phyloP scores from a whole-genome alignment of 2,888 invertebrate species.

The Pogonocherus hispidulus region DNA sequence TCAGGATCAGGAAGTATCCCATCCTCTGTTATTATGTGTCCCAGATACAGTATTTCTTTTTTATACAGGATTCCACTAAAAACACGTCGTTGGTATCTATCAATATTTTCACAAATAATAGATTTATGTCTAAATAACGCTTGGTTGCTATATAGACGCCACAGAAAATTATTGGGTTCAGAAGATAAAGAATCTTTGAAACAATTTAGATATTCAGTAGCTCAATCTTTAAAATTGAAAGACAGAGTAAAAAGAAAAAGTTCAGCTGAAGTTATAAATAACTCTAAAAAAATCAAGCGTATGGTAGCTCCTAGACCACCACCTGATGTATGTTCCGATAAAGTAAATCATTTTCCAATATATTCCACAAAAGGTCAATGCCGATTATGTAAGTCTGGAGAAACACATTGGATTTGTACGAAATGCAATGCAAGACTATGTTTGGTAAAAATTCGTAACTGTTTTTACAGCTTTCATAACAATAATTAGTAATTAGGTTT shows the following conservation, averaged over 20 bases:
- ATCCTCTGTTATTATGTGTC: too few relatives aligned
- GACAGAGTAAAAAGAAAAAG: slow-evolving; percentile 14
- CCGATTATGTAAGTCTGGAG: slow-evolving; percentile 16
- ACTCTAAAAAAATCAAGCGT: slow-evolving; percentile 22
- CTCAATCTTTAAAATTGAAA: slow-evolving; percentile 20
- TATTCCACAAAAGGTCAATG: slow-evolving; percentile 24
- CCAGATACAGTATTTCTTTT: too few relatives aligned
- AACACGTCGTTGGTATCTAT: slow-evolving; percentile 21
- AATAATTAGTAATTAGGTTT: not conserved
- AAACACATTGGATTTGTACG: slow-evolving; percentile 24
- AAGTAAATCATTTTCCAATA: slow-evolving; percentile 19
- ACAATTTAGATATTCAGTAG: slow-evolving; percentile 25
- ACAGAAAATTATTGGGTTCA: slow-evolving; percentile 17
- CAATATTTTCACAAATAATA: slow-evolving; percentile 12
- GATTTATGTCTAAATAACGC: slow-evolving; percentile 30
- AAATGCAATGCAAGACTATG: slow-evolving; percentile 22
- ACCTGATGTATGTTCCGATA: slow-evolving; percentile 17
- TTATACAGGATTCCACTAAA: slow-evolving; percentile 29
- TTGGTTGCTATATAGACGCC: slow-evolving; percentile 12
- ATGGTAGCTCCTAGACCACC: slow-evolving; percentile 17
- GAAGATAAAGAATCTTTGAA: slow-evolving; percentile 24
- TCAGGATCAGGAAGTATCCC: too few relatives aligned
- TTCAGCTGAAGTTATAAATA: slow-evolving; percentile 20
- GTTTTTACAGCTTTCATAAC: slow-evolving; percentile 22
- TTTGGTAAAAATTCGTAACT: slow-evolving; percentile 20